A percentile compares a stretch with the other conserved stretches of the same genome.
Evolutionary conservation across 1,140 invertebrate genomes (phyloP).

Genomic region (Panulirus ornatus): DNA sequence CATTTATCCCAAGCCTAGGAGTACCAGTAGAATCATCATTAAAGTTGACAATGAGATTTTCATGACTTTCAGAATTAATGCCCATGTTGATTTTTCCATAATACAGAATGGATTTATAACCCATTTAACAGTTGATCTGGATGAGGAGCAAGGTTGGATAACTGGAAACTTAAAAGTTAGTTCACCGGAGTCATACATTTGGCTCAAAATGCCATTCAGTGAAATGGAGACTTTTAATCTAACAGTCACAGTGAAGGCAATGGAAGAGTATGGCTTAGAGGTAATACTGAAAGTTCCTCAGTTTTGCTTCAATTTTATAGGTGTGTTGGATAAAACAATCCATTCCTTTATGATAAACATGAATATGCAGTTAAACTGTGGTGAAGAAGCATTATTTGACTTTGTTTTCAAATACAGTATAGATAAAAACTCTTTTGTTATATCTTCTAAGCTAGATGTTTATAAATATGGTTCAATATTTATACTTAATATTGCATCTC

Average conservation of each 20-base stretch:
- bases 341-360: neutral
- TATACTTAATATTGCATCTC: slow-evolving; percentile 20
- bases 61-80: neutral
- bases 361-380: neutral
- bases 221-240: slow-evolving; percentile 25
- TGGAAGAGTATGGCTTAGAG: neutral
- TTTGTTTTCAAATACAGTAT: slow-evolving; percentile 22
- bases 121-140: slow-evolving; percentile 18
- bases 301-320: slow-evolving; percentile 29
- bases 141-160: slow-evolving; percentile 19
- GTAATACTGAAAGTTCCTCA: slow-evolving; percentile 30
- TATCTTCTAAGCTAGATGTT: slow-evolving; percentile 9
- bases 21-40: neutral
- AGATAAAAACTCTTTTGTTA: neutral
- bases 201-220: slow-evolving; percentile 28
- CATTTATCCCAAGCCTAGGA: neutral
- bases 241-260: neutral
- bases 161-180: slow-evolving; percentile 21
- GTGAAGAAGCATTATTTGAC: slow-evolving; percentile 13
- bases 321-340: neutral
- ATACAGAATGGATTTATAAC: neutral
- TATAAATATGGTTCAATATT: neutral
- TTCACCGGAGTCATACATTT: slow-evolving; percentile 21
- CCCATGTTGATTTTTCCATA: neutral
- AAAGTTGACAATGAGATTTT: slow-evolving; percentile 46